Percentiles rank a stretch among this genome's conserved stretches.
These are phyloP conservation scores for Pantelozetes paolii DNA, from an alignment of 2,888 invertebrate genomes.

Conservation along the genomic window DNA sequence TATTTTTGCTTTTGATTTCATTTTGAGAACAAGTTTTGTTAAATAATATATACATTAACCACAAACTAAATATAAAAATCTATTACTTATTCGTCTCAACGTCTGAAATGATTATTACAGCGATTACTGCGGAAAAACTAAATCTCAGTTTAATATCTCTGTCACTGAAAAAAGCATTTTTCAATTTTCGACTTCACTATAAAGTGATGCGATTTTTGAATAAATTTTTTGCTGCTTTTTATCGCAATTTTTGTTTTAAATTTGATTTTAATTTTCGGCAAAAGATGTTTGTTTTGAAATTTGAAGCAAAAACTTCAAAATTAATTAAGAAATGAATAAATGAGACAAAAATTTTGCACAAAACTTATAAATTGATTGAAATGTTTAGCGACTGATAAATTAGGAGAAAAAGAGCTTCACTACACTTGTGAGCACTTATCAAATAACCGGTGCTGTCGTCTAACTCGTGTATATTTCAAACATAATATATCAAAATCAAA, in stretches of 20 bases:
- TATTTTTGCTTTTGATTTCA: not conserved
- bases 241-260: not conserved
- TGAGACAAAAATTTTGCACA: not conserved
- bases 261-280: not conserved
- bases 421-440: not conserved
- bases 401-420: not conserved
- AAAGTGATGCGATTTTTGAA: slow-evolving; percentile 21
- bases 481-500: slow-evolving; percentile 31
- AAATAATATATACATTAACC: not conserved
- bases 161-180: not conserved
- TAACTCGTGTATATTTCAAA: slow-evolving; percentile 21
- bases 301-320: not conserved
- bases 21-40: not conserved
- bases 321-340: slow-evolving; percentile 27
- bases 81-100: slow-evolving; percentile 11
- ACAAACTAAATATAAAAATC: slow-evolving; percentile 2
- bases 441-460: slow-evolving; percentile 6
- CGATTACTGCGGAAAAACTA: too few relatives aligned
- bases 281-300: not conserved
- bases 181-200: not conserved
- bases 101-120: slow-evolving; percentile 11
- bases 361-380: not conserved
- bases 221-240: not conserved
- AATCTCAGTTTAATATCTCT: slow-evolving; percentile 9
- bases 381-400: slow-evolving; percentile 13